Evolutionary conservation across 2,888 invertebrate genomes (phyloP), one percentile per base, ranked within the genome.

Genomic region (Amiota minor): DNA sequence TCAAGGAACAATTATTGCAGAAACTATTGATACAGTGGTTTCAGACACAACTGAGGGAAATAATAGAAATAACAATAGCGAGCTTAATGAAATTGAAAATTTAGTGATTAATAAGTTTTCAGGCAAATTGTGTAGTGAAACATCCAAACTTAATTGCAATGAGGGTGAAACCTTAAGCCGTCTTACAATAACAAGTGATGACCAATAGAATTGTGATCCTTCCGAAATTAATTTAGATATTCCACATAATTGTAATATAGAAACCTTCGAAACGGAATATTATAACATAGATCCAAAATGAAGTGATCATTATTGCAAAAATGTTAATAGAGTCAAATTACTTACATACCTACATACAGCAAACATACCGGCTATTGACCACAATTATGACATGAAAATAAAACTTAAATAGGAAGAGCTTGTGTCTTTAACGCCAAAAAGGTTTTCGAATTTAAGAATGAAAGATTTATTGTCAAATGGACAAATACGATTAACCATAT

Each of bases 71-170:
- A 18, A 9, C 23, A 35, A 23, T 23, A 12, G 9, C 10, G 18
- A 62, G 14, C 18, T 4, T 12, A 53, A 16, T 53, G 14, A 53
- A 16, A 16, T 16, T 53, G 18, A 56, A 9, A 20, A 56, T 56
- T 56, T 20, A 16, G 56, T 20, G 9, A 56, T 11, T n/a, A 56
- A 11, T 16, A 56, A 2, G n/a, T 20, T 56, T 18, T 23, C 35
- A 62, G 12, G 9, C 0, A 35, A 12, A 9, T 18, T 23, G 18
- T n/a, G 35, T 18, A 62, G 23, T 12, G 71, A 74, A 47, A 23
- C 70, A 35, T 70, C 73, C 68, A 74, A 72, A 47, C 73, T 76
- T 35, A 72, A 74, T 18, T 62, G 73, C 14, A 74, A 67, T 50
- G 50, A 50, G 50, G n/a, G 50, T 50, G 50, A 50, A 50, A 3